These are phyloP conservation scores for Eurosta solidaginis DNA, from an alignment of 1,140 invertebrate species.

Conservation along the genomic window DNA sequence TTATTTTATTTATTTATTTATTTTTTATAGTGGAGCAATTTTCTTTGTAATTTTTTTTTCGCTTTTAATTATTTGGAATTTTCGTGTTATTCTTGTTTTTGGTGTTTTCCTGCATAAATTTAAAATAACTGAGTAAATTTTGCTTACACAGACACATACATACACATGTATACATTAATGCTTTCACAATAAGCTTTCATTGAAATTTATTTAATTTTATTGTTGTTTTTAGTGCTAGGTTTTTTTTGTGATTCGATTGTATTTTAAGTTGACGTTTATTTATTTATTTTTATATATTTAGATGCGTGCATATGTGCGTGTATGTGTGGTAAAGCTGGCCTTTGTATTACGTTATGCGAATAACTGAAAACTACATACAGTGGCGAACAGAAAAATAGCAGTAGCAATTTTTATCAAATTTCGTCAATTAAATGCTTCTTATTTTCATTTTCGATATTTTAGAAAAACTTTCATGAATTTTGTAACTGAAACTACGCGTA, in stretches of 20 bases:
- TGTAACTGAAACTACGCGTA: no score
- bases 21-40: neutral
- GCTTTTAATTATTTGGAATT: neutral
- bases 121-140: conserved; percentile 19
- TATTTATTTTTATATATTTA: neutral
- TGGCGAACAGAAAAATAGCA: no score
- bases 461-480: no score
- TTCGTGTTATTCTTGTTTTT: neutral
- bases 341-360: conserved; percentile 1
- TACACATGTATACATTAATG: no score
- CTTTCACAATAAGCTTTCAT: neutral
- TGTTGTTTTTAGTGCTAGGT: neutral
- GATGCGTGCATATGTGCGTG: neutral
- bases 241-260: neutral
- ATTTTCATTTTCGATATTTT: no score
- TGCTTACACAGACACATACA: no score
- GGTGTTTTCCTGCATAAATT: neutral
- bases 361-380: neutral
- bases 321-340: neutral
- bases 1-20: neutral
- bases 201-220: neutral
- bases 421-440: no score
- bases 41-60: neutral
- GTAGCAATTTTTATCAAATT: no score
- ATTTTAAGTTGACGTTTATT: neutral